A percentile compares a stretch with the other conserved stretches of the same genome.
These are phyloP conservation scores for Notechis scutatus DNA, from an alignment of 2,113 vertebrate genomes.

Conservation along the genomic window DNA sequence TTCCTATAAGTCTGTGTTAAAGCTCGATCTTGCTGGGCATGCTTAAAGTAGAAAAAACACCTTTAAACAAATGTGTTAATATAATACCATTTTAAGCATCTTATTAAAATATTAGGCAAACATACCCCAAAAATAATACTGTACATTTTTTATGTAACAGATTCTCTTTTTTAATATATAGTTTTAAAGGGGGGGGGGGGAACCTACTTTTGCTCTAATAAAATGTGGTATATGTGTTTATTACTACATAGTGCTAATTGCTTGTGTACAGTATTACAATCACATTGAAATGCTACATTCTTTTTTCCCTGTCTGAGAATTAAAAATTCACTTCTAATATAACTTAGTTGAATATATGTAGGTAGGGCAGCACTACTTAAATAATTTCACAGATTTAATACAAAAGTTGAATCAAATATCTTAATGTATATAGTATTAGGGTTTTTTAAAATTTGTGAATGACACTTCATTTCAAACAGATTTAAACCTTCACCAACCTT, in stretches of 20 bases:
- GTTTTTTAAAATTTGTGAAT: not conserved
- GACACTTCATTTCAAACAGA: not conserved
- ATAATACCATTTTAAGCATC: not conserved
- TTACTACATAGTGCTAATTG: not conserved
- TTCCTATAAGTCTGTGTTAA: conserved; percentile 89
- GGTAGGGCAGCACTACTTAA: not conserved
- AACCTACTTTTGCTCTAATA: not conserved
- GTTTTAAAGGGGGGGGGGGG: not conserved
- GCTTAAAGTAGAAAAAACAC: conserved; percentile 66
- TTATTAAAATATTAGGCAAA: not conserved
- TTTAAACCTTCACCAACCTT: not conserved
- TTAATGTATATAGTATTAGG: not conserved
- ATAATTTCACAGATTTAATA: not conserved
- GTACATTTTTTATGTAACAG: not conserved
- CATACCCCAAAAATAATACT: not conserved
- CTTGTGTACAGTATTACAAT: not conserved
- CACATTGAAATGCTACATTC: not conserved
- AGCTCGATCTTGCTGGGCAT: conserved; percentile 84
- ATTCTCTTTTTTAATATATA: not conserved
- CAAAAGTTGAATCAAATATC: not conserved
- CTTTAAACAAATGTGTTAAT: not conserved
- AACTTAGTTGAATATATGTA: not conserved
- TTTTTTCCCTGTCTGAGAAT: not conserved
- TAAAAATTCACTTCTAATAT: not conserved
- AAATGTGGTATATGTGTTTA: not conserved